Evolutionary conservation across 2,113 vertebrate species (phyloP).

Genomic region (Archilochus colubris): DNA sequence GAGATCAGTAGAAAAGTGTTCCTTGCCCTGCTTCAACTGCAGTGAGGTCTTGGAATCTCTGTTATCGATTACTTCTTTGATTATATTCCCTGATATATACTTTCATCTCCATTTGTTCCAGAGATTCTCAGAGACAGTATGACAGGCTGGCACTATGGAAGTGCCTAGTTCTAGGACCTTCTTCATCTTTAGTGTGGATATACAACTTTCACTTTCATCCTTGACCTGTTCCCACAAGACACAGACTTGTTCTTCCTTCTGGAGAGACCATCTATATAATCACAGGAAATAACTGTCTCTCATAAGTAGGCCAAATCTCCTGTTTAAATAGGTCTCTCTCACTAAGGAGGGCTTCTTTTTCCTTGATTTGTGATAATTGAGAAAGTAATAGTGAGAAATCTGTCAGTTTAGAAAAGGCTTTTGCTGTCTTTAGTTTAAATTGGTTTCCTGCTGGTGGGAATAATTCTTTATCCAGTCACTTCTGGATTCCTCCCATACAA

Average conservation of each 20-base stretch:
- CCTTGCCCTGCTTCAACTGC: background rate
- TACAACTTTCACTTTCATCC: background rate
- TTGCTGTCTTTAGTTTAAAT: background rate
- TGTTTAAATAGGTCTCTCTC: background rate
- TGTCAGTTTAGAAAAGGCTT: background rate
- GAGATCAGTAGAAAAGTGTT: background rate
- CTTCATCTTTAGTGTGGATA: background rate
- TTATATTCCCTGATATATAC: background rate
- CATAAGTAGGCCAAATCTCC: background rate
- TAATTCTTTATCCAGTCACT: background rate
- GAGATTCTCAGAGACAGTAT: background rate
- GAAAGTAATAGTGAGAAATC: background rate
- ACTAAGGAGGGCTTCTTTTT: background rate
- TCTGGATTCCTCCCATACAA: background rate
- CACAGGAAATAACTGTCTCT: background rate
- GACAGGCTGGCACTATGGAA: background rate
- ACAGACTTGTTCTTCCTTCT: background rate
- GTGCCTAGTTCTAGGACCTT: background rate
- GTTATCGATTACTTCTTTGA: background rate
- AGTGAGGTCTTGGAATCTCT: background rate
- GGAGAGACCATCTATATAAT: background rate
- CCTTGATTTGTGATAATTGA: background rate
- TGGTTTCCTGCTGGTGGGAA: background rate
- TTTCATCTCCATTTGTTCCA: background rate
- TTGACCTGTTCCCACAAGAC: slow-evolving; percentile 20